These are phyloP conservation scores for Chaunax sp. DNA, from an alignment of 2,797 vertebrate species.

Conservation along the genomic window DNA sequence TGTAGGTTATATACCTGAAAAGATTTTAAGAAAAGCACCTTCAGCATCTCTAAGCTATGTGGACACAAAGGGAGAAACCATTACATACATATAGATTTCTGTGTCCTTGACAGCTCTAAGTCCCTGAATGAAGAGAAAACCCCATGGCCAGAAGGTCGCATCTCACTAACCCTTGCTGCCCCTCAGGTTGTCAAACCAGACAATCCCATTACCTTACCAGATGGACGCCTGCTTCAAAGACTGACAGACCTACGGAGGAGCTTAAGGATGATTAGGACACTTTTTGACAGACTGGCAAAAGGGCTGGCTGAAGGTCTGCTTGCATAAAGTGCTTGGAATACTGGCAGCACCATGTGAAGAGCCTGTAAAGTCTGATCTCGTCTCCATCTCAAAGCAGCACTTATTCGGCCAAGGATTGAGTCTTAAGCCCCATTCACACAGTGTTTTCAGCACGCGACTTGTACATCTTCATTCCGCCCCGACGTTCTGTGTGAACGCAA, in stretches of 20 bases:
- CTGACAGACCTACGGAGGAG: conserved; percentile 49
- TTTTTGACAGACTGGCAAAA: conserved; percentile 57
- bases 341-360: conserved; percentile 20
- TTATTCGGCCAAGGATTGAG: conserved; percentile 37
- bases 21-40: conserved; percentile 25
- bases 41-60: conserved; percentile 10
- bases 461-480: too few relatives aligned
- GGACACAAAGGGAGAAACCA: conserved; percentile 16
- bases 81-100: conserved; percentile 32
- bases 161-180: conserved; percentile 75
- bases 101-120: conserved; percentile 71
- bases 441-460: too few relatives aligned
- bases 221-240: conserved; percentile 64
- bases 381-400: conserved; percentile 25
- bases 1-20: conserved; percentile 28
- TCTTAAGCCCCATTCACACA: conserved; percentile 5
- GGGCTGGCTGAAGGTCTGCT: conserved; percentile 37
- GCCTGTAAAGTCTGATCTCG: conserved; percentile 34
- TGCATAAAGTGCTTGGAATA: conserved; percentile 24
- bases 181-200: conserved; percentile 71
- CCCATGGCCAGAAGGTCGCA: conserved; percentile 80
- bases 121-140: conserved; percentile 51
- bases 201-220: conserved; percentile 83
- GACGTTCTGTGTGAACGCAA: too few relatives aligned
- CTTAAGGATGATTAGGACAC: conserved; percentile 67